Conservation (phyloP, 2,888 invertebrate genomes). For the Augochlorella aurata region DNA sequence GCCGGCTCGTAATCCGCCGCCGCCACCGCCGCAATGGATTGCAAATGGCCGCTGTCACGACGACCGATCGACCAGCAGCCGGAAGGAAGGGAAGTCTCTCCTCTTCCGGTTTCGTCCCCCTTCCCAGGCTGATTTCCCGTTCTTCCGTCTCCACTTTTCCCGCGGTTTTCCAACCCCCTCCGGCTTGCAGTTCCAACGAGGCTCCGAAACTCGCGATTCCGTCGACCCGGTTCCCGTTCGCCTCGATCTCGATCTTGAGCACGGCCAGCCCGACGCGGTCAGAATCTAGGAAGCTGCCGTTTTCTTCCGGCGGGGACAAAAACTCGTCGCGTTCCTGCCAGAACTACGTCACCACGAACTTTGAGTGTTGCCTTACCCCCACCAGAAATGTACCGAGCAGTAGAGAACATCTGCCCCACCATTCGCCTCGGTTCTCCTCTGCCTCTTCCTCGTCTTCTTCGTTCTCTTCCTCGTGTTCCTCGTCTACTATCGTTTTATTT, state of each 20-base stretch:
- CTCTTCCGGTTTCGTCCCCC: slow-evolving; percentile 57
- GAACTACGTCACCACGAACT: slow-evolving; percentile 80
- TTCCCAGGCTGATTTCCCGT: slow-evolving; percentile 10
- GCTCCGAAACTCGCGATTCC: slow-evolving; percentile 5
- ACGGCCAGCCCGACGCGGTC: slow-evolving; percentile 35
- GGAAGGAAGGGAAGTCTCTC: slow-evolving; percentile 52
- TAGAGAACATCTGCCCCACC: slow-evolving; percentile 63
- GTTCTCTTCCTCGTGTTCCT: slow-evolving; percentile 37
- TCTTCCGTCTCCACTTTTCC: not conserved
- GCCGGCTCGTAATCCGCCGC: slow-evolving; percentile 41
- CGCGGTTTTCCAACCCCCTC: not conserved
- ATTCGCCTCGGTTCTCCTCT: slow-evolving; percentile 54
- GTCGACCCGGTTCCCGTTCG: not conserved
- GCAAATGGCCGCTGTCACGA: slow-evolving; percentile 43
- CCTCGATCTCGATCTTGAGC: slow-evolving; percentile 13
- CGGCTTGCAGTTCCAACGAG: not conserved
- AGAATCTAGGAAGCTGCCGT: slow-evolving; percentile 53
- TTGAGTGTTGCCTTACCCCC: slow-evolving; percentile 79
- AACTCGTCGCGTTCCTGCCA: slow-evolving; percentile 79
- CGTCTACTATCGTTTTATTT: slow-evolving; percentile 24
- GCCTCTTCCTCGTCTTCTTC: slow-evolving; percentile 55
- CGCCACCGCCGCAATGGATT: slow-evolving; percentile 15
- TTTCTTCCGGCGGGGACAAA: slow-evolving; percentile 73
- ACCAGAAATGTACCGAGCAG: slow-evolving; percentile 63
- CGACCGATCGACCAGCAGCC: slow-evolving; percentile 44